These are phyloP conservation scores for Asteroscopus sphinx DNA, from an alignment of 2,888 invertebrate species.

Conservation along the genomic window DNA sequence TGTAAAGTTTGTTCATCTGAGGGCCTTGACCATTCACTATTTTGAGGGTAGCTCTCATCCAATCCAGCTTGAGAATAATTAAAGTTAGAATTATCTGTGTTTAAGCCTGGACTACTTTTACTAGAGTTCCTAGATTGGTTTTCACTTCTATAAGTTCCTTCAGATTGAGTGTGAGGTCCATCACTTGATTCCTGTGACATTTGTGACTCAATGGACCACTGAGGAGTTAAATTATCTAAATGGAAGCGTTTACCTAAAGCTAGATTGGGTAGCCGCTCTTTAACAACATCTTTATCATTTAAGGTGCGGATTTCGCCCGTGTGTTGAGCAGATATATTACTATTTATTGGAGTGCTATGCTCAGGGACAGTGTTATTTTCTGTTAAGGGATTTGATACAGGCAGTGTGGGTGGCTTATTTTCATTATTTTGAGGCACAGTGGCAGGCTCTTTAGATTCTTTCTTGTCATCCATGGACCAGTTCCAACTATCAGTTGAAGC, in stretches of 20 bases:
- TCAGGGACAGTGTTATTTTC: constrained; percentile 64
- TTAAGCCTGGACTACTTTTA: constrained; percentile 83
- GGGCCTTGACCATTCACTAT: constrained; percentile 74
- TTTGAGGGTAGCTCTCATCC: constrained; percentile 71
- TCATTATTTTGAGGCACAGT: constrained; percentile 53
- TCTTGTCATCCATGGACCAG: constrained; percentile 90
- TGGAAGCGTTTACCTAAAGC: constrained; percentile 82
- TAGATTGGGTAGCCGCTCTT: constrained; percentile 83
- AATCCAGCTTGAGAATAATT: constrained; percentile 76
- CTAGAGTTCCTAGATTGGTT: constrained; percentile 89
- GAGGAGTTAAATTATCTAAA: constrained; percentile 87
- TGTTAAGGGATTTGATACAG: constrained; percentile 55
- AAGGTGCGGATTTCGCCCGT: constrained; percentile 76
- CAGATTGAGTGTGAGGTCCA: constrained; percentile 90
- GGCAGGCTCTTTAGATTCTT: constrained; percentile 62
- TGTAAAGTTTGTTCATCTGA: constrained; percentile 69
- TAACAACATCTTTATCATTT: constrained; percentile 79
- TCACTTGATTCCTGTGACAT: constrained; percentile 92
- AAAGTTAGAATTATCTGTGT: constrained; percentile 80
- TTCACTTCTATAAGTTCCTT: constrained; percentile 90
- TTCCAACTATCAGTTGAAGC: constrained; percentile 90
- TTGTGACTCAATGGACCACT: constrained; percentile 92
- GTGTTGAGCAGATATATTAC: constrained; percentile 57
- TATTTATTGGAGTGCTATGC: constrained; percentile 54
- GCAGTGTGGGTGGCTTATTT: constrained; percentile 49